Base-by-base conservation (phyloP, 2,888 invertebrate genomes). In the Orthosia gracilis region DNA sequence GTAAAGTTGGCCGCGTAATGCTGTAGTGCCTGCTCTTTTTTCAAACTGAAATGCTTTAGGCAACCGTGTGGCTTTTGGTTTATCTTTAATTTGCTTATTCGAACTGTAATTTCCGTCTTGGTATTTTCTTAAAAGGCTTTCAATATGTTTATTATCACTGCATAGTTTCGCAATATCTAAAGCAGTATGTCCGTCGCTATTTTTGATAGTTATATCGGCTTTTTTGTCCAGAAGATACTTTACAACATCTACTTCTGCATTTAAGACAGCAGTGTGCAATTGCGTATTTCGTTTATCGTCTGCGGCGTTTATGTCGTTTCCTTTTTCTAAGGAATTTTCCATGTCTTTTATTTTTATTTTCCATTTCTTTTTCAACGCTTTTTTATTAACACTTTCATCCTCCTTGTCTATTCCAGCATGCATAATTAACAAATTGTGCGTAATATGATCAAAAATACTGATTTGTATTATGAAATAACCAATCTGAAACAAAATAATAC, bases 241-340 rank as follows among this genome's bases (percentile, higher is more conserved):
- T 1, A 85, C 80, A n/a, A 86, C 69, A 31, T 78, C 73, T 26
- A 54, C 64, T 63, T 85, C 83, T 4, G 71, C 69, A 31, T 72
- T 83, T 13, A 65, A 67, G 40, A 82, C 84, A 2, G 86, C 87
- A 21, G 83, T 71, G 65, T 88, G 88, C 40, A 87, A 69, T 7
- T 81, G 76, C 11, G 86, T 83, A 69, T 86, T 87, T 40, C 68
- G 31, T 55, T 73, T 74, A 40, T 86, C 71, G 71, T 86, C 87
- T 18, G 47, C 69, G 2, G 82, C 71, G 68, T 89, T 87, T 17
- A 89, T 77, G 45, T 89, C 79, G 31, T 86, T 84, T 13, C 87
- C 87, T n/a, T 69, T 67, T 3, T 74, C 54, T 54, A 87, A 68
- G 55, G 72, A 81, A 54, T 66, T 69, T 18, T 26, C 17, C 0